Evolutionary conservation across 2,888 invertebrate species (phyloP).

Genomic region (Callyntrura guangdongensis): DNA sequence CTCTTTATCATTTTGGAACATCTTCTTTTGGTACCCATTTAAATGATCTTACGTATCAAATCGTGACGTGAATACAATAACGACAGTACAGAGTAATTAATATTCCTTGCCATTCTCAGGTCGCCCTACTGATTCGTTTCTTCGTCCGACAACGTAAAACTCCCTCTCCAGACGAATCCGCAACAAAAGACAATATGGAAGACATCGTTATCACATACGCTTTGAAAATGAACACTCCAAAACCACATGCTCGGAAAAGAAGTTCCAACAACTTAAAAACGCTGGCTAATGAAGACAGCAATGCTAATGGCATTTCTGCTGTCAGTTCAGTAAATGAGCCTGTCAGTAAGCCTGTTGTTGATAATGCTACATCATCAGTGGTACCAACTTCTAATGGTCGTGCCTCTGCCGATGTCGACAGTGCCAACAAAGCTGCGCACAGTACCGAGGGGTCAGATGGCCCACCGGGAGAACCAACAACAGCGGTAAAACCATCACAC

Average conservation of each 20-base stretch:
- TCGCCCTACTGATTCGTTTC: background rate
- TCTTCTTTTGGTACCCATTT: conserved; percentile 88
- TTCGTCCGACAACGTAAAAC: background rate
- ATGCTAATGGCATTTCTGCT: background rate
- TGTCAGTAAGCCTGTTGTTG: too few species aligned
- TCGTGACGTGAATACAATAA: background rate
- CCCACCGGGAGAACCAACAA: background rate
- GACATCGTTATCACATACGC: conserved; percentile 55
- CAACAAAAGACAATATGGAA: conserved; percentile 21
- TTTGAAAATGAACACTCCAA: conserved; percentile 53
- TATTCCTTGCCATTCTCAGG: background rate
- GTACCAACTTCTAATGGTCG: too few species aligned
- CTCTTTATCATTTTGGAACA: conserved; percentile 91
- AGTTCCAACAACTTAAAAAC: too few species aligned
- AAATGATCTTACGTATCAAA: background rate
- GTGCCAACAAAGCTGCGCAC: too few species aligned
- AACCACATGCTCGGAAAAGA: background rate
- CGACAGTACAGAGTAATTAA: background rate
- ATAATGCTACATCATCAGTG: too few species aligned
- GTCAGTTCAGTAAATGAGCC: background rate
- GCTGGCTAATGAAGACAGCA: too few species aligned
- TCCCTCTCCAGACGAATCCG: background rate
- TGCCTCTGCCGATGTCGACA: too few species aligned
- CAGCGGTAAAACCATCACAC: too few species aligned
- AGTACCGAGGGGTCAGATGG: background rate